Conservation (phyloP, 2,113 vertebrate species). For the Pristiophorus japonicus region DNA sequence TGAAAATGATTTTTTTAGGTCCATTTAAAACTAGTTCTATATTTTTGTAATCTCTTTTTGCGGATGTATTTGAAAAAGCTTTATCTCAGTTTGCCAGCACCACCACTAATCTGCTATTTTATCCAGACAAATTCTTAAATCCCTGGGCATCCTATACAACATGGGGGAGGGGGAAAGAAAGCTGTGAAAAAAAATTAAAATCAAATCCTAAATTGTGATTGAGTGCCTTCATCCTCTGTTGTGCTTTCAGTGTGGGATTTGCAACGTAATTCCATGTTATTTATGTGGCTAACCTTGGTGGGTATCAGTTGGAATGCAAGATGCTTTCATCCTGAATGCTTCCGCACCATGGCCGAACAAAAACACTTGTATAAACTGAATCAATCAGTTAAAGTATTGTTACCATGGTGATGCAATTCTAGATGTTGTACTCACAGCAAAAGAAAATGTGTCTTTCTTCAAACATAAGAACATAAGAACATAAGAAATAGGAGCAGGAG, state of each 20-base stretch:
- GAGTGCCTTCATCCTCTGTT: background rate
- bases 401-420: background rate
- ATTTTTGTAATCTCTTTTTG: slow-evolving; percentile 38
- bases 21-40: slow-evolving; percentile 35
- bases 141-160: slow-evolving; percentile 24
- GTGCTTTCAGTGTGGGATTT: slow-evolving; percentile 3
- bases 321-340: background rate
- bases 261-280: slow-evolving; percentile 18
- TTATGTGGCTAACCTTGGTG: slow-evolving; percentile 14
- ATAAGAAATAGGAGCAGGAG: no score
- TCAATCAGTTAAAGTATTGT: background rate
- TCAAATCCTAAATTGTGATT: slow-evolving; percentile 35
- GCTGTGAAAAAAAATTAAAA: slow-evolving; percentile 27
- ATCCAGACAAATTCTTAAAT: slow-evolving; percentile 36
- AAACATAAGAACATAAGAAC: no score
- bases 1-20: slow-evolving; percentile 37
- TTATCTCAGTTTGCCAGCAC: slow-evolving; percentile 37
- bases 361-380: background rate
- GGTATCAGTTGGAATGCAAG: background rate
- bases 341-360: background rate
- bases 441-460: background rate
- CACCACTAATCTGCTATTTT: slow-evolving; percentile 36
- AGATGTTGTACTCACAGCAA: background rate
- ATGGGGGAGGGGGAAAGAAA: background rate
- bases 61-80: slow-evolving; percentile 38